Evolutionary conservation across 2,113 vertebrate species (phyloP), one percentile per base, ranked within the genome.

Genomic region (Ictidomys tridecemlineatus): DNA sequence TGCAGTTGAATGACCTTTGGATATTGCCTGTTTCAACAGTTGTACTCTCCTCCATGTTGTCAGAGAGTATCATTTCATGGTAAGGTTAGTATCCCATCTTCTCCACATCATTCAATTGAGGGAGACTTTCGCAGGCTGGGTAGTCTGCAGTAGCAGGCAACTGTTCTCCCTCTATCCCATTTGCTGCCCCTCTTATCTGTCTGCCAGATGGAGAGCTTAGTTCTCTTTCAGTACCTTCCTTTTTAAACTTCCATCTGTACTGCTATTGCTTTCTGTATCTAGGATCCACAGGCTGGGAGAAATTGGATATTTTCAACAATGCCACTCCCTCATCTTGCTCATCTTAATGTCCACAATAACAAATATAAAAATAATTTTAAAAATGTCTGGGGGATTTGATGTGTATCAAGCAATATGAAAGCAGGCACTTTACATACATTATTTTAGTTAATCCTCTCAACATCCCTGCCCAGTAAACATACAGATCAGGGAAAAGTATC

Each of bases 1-100:
- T 0, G 7, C 1, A 63, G 17, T 1, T 32, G 12, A 4, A 17
- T 4, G 0, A 13, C 30, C 61, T 42, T 14, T 2, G 1, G 18
- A 5, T 20, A 18, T 11, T 0, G 0, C 28, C 45, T 67, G 28
- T 14, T 4, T 0, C 17, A 28, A 37, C 61, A 37, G 20, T 11
- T 63, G 24, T 63, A 11, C 73, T 89, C 73, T n/a, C 11, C 14
- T 42, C 11, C 58, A 26, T 2, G 0, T 24, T 6, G 4, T 22
- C 20, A 77, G 2, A n/a, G 34, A 20, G 63, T 17, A 6, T 22
- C 67, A 48, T 4, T 34, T 28, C 53, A 32, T 4, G 3, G 13
- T 26, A 16, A 26, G 16, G 10, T 14, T 10, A 20, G n/a, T 28
- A 24, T 7, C 24, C 37, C 51, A 1, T 3, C 14, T 69, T 16